Base-by-base conservation (phyloP, 1,140 invertebrate genomes). In the Muscidifurax raptorellus region DNA sequence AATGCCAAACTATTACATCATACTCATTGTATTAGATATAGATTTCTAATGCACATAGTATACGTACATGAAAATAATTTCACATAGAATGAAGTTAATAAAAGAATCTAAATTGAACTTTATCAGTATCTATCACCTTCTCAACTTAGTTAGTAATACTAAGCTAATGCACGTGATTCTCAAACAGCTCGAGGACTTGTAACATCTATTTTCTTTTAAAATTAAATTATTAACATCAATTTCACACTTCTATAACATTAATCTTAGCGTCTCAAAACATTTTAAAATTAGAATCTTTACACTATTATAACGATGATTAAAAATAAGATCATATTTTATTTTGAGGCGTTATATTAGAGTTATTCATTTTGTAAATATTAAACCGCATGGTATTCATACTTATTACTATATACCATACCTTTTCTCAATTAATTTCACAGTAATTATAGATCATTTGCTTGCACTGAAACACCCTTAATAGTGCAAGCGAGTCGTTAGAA, bases 401-500 rank as follows among this genome's bases (percentile, higher is more conserved):
- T 12, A 4, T 75, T 47, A 44, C 40, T 32, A n/a, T 75, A 47
- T 47, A 44, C 40, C 44, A 13, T 77, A 59, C 15, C 22, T 18
- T 28, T 30, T 69, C 28, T 69, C 10, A 28, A 28, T 12, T 28
- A 1, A 69, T 69, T 69, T 13, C 9, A 69, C 13, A 28, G 12
- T 74, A 12, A 30, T 36, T 74, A 40, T 74, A 40, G 32, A 74
- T 74, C 28, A 36, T n/a, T 67, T 2, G 71, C 71, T 74, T 74
- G 66, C 66, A 69, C 66, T 69, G 25, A n/a, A 28, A 59, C 52
- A 22, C 18, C 52, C 6, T 6, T 4, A 59, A 18, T 18, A 59
- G 3, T 6, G 22, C n/a, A 7, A 59, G 18, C 52, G 22, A 59
- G 15, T 59, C 52, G 22, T 59, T 59, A 59, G 18, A 59, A 9